A percentile compares a stretch with the other conserved stretches of the same genome.
These are phyloP conservation scores for Thereva nobilitata DNA, from an alignment of 2,888 invertebrate species.

Conservation along the genomic window DNA sequence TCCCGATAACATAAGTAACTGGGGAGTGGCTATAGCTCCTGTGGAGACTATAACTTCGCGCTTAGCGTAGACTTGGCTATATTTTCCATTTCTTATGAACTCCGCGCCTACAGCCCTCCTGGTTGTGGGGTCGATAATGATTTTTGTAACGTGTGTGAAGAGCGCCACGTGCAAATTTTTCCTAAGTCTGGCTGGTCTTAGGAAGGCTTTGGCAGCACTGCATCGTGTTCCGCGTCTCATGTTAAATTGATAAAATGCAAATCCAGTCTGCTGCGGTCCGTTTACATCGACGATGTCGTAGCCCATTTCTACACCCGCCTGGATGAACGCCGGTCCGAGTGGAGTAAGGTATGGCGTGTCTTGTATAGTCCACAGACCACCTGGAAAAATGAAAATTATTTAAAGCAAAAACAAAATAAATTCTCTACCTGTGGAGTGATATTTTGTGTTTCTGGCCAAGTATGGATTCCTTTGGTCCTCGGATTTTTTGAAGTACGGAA, in stretches of 20 bases:
- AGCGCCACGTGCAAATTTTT: constrained; percentile 81
- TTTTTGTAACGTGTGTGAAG: constrained; percentile 77
- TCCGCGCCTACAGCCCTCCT: constrained; percentile 80
- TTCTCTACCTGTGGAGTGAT: constrained; percentile 70
- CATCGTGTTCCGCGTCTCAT: constrained; percentile 82
- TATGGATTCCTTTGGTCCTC: constrained; percentile 88
- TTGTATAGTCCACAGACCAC: constrained; percentile 57
- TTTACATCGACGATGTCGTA: constrained; percentile 86
- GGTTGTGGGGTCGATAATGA: constrained; percentile 71
- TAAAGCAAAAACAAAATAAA: constrained; percentile 7
- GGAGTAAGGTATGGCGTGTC: constrained; percentile 66
- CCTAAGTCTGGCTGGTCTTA: constrained; percentile 76
- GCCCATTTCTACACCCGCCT: constrained; percentile 91
- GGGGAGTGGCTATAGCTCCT: constrained; percentile 90
- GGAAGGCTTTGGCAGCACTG: constrained; percentile 83
- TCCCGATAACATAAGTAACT: constrained; percentile 88
- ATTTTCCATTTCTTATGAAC: constrained; percentile 68
- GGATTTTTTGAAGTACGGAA: constrained; percentile 85
- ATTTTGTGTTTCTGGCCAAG: constrained; percentile 70
- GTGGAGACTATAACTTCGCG: constrained; percentile 61
- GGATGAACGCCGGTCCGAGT: constrained; percentile 79
- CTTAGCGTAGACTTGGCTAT: constrained; percentile 57
- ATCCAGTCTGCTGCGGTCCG: constrained; percentile 84
- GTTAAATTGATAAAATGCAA: constrained; percentile 85
- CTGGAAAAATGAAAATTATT: constrained; percentile 46